A percentile compares a stretch with the other conserved stretches of the same genome.
phyloP scores from a whole-genome alignment of 2,797 vertebrate species.

The Tapera naevia region DNA sequence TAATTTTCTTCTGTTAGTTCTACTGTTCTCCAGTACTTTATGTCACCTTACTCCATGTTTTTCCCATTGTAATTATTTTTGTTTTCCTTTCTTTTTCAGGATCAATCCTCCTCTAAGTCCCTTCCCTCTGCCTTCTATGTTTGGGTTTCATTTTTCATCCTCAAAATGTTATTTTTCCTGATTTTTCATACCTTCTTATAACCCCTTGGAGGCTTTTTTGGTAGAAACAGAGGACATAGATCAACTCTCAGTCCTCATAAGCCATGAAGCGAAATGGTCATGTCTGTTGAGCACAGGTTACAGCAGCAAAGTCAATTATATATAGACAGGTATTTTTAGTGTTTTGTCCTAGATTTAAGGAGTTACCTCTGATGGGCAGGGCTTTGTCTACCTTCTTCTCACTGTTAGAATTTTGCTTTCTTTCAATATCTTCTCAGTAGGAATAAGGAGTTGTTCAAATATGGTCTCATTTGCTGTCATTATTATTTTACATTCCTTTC shows the following conservation, averaged over 20 bases:
- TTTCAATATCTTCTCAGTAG: background rate
- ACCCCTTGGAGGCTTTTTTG: background rate
- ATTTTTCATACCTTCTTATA: background rate
- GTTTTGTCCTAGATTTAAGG: background rate
- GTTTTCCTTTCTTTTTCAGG: background rate
- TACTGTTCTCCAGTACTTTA: background rate
- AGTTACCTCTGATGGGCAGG: background rate
- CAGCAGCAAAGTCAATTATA: background rate
- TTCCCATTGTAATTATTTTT: background rate
- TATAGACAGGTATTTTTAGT: background rate
- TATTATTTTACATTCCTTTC: background rate
- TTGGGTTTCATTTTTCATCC: background rate
- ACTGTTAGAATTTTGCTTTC: background rate
- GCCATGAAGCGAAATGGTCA: background rate
- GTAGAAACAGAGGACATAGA: background rate
- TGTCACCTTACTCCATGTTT: background rate
- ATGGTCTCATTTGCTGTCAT: background rate
- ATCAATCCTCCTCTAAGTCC: background rate
- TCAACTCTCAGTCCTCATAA: accelerated
- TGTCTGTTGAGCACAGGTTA: background rate
- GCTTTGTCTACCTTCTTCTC: background rate
- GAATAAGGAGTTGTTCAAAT: background rate
- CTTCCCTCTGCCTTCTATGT: background rate
- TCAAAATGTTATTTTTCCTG: background rate
- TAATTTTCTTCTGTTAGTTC: background rate